Evolutionary conservation across 1,140 invertebrate species (phyloP), one percentile per base, ranked within the genome.

Genomic region (Bombus turneri): DNA sequence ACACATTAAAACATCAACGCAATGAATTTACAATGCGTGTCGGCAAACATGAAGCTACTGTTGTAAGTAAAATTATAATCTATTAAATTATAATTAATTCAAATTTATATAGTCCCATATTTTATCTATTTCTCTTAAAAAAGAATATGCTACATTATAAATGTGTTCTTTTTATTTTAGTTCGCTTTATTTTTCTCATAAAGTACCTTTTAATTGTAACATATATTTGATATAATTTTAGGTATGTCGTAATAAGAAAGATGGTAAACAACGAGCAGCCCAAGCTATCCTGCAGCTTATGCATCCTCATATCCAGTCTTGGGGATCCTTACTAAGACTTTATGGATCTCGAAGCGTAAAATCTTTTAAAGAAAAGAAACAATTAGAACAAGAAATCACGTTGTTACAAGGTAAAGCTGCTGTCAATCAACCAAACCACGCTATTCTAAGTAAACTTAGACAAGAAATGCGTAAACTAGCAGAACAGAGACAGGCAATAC

Each of bases 21-120:
- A 99, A 99, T 94, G 98, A 99, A 95, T 98, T 99, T 92, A 98
- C 97, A 66, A 99, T 99, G 98, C 97, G 97, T 22, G 98, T 99
- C 72, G 98, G 98, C 28, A 98, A 99, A 93, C 98, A 99, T 92
- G 97, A 96, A 28, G 98, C 98, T 10, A 97, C 97, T n/a, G 98
- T 98, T 34, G 96, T 95, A 91, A 92, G 93, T 92, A 69, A 66
- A 64, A 31, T 53, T 41, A 41, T 28, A 79, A 76, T 64, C 0
- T 74, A 43, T n/a, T 18, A 62, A 62, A 31, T 47, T 53, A 39
- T 28, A 79, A 59, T 18, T 10, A 53, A 53, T 69, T 59, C 39
- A 34, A 68, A 39, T 81, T 73, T 80, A 15, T 28, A 43, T 53
- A 43, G 43, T 28, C 13, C 28, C 8, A 34, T 34, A 37, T 13